These are phyloP conservation scores for Chaetophractus vellerosus DNA, from an alignment of 2,797 vertebrate genomes.

Conservation along the genomic window DNA sequence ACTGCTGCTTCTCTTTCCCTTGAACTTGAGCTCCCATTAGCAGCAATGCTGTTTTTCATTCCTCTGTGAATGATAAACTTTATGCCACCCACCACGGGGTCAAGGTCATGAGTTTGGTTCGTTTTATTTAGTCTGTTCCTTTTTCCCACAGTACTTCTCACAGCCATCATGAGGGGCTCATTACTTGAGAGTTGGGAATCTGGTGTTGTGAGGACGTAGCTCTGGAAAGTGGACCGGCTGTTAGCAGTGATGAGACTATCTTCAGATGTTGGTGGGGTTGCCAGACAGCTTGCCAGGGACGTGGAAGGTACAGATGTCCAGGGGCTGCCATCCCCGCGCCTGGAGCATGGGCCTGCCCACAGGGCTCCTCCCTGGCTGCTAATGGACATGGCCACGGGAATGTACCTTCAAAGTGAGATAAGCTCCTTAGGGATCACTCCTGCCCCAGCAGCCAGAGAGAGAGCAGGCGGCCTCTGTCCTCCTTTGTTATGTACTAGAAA, in stretches of 20 bases:
- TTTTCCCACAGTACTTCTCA: not conserved
- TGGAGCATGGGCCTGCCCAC: too few relatives aligned
- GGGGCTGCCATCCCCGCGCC: not conserved
- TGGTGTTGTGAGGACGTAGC: not conserved
- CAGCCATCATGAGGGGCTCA: not conserved
- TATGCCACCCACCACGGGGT: not conserved
- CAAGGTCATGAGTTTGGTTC: not conserved
- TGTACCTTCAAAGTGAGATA: too few relatives aligned
- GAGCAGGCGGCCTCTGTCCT: not conserved
- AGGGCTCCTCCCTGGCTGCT: too few relatives aligned
- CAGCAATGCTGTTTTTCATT: conserved; percentile 28
- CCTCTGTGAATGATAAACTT: conserved; percentile 14
- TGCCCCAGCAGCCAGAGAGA: too few relatives aligned
- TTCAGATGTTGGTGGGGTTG: not conserved
- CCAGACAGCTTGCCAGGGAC: too few relatives aligned
- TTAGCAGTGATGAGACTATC: too few relatives aligned
- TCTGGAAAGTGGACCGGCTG: not conserved
- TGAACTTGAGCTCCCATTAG: not conserved
- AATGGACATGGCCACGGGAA: too few relatives aligned
- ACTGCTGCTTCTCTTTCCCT: conserved; percentile 43
- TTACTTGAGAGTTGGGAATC: not conserved
- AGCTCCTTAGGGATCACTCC: too few relatives aligned
- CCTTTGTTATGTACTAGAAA: not conserved
- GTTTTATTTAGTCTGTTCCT: not conserved
- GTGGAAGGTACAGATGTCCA: not conserved